Evolutionary conservation across 2,797 vertebrate genomes (phyloP).

Genomic region (Peromyscus melanophrys): DNA sequence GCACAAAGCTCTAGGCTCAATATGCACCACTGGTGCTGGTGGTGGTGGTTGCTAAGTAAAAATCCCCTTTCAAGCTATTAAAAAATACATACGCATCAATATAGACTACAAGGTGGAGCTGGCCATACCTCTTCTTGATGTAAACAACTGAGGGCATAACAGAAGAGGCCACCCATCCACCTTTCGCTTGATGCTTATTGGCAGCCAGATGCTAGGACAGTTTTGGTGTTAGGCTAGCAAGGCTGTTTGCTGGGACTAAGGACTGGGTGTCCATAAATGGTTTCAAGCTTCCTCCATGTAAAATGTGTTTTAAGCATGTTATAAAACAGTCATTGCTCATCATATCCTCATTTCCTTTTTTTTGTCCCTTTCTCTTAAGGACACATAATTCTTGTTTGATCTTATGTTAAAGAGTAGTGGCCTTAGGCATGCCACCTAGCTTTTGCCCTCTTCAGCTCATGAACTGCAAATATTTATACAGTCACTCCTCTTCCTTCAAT

Average conservation of each 20-base stretch:
- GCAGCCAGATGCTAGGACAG: too few species aligned
- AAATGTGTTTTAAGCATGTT: neutral
- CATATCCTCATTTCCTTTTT: neutral
- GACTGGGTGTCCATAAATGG: fast-evolving
- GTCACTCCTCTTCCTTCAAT: neutral
- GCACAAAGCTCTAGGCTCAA: neutral
- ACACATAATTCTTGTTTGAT: neutral
- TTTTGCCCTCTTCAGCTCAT: neutral
- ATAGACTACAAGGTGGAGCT: neutral
- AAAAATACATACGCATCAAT: neutral
- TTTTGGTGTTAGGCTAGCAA: neutral
- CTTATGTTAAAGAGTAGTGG: neutral
- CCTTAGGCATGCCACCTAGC: neutral
- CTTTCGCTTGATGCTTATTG: neutral
- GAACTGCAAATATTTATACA: neutral
- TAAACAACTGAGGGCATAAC: neutral
- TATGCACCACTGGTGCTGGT: neutral
- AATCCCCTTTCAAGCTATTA: neutral
- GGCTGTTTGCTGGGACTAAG: neutral
- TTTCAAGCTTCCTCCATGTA: neutral
- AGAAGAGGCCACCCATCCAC: neutral
- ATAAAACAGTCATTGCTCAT: neutral
- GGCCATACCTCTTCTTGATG: neutral
- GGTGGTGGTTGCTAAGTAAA: neutral
- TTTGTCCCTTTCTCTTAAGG: neutral